These are phyloP conservation scores for Papilio demoleus DNA, from an alignment of 2,888 invertebrate species.

Conservation along the genomic window DNA sequence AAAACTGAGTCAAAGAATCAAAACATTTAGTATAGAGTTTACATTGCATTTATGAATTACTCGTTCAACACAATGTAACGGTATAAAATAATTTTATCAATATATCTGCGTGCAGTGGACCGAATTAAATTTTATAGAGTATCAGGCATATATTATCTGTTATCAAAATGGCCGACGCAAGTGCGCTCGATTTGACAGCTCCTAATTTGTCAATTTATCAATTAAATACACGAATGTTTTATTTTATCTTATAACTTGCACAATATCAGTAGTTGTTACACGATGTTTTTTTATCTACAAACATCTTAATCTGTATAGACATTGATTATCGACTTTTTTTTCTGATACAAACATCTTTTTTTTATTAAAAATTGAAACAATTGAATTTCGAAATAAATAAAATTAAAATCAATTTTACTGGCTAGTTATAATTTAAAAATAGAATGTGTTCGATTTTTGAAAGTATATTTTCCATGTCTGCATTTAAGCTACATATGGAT, in stretches of 20 bases:
- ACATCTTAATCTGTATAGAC: background rate
- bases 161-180: slow-evolving; percentile 54
- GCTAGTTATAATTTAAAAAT: slow-evolving; percentile 2
- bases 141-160: slow-evolving; percentile 53
- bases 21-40: too few relatives aligned
- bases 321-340: slow-evolving; percentile 6
- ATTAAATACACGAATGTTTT: slow-evolving; percentile 48
- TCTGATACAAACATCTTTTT: too few relatives aligned
- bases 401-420: too few relatives aligned
- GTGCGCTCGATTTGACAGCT: slow-evolving; percentile 53
- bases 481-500: slow-evolving; percentile 4
- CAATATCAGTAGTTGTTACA: slow-evolving; percentile 29
- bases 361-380: background rate
- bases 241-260: slow-evolving; percentile 36
- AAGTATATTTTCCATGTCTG: slow-evolving; percentile 7
- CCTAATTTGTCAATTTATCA: slow-evolving; percentile 60
- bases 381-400: too few relatives aligned
- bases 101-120: slow-evolving; percentile 49
- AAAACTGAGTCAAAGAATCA: too few relatives aligned
- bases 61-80: slow-evolving; percentile 2
- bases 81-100: slow-evolving; percentile 35
- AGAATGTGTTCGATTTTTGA: background rate
- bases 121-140: slow-evolving; percentile 56
- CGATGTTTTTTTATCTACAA: slow-evolving; percentile 17
- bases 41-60: too few relatives aligned